Evolutionary conservation across 1,140 invertebrate species (phyloP).

Genomic region (Gonioctena quinquepunctata): DNA sequence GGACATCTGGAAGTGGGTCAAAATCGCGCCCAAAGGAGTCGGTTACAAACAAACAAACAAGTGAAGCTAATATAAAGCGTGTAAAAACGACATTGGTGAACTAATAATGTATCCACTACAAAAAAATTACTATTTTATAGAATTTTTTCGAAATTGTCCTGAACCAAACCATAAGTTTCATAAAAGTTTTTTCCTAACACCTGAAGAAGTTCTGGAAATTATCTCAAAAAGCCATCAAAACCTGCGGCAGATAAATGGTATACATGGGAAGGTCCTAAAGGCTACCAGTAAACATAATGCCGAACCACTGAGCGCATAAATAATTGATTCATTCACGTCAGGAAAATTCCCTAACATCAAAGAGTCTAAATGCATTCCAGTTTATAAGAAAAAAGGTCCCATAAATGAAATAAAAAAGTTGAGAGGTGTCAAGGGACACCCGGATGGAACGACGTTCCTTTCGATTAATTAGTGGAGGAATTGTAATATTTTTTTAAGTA

Average conservation of each 20-base stretch:
- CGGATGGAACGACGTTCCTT: no score
- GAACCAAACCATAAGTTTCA: neutral
- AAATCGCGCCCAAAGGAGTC: no score
- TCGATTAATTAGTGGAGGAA: no score
- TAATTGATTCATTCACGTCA: neutral
- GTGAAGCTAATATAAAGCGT: no score
- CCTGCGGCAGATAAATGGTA: neutral
- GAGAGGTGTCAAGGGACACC: no score
- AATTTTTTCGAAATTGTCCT: neutral
- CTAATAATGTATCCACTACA: neutral
- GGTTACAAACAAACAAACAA: no score
- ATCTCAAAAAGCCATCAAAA: neutral
- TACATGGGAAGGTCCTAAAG: neutral
- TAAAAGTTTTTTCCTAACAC: neutral
- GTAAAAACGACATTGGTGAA: neutral
- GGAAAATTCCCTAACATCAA: neutral
- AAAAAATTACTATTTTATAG: neutral
- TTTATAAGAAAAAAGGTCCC: neutral
- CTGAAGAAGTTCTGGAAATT: neutral
- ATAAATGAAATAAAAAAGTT: neutral
- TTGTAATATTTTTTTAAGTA: no score
- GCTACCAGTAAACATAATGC: neutral
- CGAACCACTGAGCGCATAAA: neutral
- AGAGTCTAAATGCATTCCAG: neutral
- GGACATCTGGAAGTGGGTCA: no score